These are phyloP conservation scores for Tamandua tetradactyla DNA, from an alignment of 2,797 vertebrate genomes.

Conservation along the genomic window DNA sequence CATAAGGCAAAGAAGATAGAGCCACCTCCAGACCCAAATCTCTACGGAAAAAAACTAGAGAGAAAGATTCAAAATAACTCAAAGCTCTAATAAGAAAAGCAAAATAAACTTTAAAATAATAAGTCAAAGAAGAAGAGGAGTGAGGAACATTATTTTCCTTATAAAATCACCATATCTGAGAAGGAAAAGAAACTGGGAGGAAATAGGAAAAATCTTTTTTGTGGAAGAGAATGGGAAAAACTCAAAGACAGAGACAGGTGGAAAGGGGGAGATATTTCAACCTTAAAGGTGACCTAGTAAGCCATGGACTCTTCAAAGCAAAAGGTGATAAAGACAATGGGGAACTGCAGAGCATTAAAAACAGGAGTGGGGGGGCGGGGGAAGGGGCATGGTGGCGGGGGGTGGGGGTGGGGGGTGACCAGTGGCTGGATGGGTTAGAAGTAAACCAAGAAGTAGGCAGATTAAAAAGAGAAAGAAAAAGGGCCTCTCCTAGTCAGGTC, in stretches of 20 bases:
- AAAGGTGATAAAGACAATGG: neutral
- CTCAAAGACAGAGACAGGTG: neutral
- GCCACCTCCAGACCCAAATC: too few species aligned
- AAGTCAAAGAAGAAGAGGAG: neutral
- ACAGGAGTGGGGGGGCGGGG: too few species aligned
- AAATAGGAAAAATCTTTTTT: neutral
- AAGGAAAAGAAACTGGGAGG: neutral
- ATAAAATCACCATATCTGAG: neutral
- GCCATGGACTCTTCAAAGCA: neutral
- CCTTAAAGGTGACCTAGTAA: too few species aligned
- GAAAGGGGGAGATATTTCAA: neutral
- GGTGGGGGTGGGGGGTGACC: too few species aligned
- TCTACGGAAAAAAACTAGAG: neutral
- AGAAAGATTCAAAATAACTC: neutral
- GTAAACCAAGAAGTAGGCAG: neutral
- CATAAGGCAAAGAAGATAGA: neutral
- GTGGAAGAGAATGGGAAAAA: neutral
- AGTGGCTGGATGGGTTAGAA: neutral
- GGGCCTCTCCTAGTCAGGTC: too few species aligned
- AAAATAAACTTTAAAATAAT: constrained; percentile 24
- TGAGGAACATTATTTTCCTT: neutral
- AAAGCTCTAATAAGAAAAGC: neutral
- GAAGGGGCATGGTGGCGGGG: too few species aligned
- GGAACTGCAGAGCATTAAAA: neutral
- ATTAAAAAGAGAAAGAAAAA: neutral